Percentiles rank a stretch among this genome's conserved stretches.
Conservation (phyloP, 2,888 invertebrate species). For the Deilephila elpenor region DNA sequence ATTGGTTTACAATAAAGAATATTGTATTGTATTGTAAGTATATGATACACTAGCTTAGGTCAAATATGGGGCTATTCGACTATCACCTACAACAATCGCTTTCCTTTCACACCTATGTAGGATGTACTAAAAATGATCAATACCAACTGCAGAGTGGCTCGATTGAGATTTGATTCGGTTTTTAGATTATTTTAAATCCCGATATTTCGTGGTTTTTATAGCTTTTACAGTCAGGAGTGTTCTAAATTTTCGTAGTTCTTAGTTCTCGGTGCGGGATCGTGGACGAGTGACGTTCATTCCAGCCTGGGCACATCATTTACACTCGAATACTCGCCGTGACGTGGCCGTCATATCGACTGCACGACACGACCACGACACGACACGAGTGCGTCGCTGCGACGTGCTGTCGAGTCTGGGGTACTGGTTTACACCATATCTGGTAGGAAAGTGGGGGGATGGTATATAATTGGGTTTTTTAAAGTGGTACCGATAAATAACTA, state of each 20-base stretch:
- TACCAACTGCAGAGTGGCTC: no score
- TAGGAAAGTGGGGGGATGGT: neutral
- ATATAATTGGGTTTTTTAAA: neutral
- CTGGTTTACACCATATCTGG: neutral
- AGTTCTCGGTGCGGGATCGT: neutral
- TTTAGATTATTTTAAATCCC: no score
- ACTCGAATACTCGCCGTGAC: neutral
- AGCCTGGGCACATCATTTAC: constrained; percentile 26
- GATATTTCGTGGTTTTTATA: no score
- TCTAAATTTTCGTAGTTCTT: neutral
- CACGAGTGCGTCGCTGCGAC: neutral
- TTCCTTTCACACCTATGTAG: no score
- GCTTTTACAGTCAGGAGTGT: neutral
- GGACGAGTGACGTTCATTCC: constrained; percentile 13
- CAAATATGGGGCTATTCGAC: no score
- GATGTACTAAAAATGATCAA: no score
- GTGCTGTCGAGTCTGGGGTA: neutral
- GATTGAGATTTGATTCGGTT: no score
- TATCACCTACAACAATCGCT: no score
- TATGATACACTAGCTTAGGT: no score
- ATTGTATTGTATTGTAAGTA: no score
- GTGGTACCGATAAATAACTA: no score
- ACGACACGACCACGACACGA: constrained; percentile 8
- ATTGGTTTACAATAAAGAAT: no score
- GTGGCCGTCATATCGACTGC: constrained; percentile 18